Evolutionary conservation across 2,113 vertebrate species (phyloP).

Genomic region (Leiothrix lutea): DNA sequence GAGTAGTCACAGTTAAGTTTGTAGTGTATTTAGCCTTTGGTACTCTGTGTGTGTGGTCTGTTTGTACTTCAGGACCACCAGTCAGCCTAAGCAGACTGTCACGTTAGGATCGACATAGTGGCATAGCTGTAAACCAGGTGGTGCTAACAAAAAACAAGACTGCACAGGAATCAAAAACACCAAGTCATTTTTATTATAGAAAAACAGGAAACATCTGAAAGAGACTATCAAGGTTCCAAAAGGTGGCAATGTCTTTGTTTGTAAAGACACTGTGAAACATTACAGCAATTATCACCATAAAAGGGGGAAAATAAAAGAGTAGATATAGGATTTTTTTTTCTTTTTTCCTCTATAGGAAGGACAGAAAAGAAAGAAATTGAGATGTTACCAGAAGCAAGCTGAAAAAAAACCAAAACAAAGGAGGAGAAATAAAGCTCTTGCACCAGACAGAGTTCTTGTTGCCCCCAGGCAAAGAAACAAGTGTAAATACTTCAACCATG

Average conservation of each 20-base stretch:
- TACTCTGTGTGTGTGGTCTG: background rate
- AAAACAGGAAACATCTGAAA: slow-evolving; percentile 56
- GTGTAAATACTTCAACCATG: background rate
- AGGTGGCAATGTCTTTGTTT: background rate
- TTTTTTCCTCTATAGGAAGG: background rate
- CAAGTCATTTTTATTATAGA: background rate
- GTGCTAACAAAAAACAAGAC: background rate
- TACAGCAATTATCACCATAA: background rate
- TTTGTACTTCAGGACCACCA: background rate
- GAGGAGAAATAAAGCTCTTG: background rate
- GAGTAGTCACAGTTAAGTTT: background rate
- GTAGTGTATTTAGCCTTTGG: background rate
- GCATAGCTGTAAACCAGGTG: background rate
- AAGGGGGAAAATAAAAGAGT: background rate
- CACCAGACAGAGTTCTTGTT: background rate
- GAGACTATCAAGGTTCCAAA: background rate
- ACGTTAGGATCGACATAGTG: background rate
- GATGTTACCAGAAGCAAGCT: background rate
- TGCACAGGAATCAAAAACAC: background rate
- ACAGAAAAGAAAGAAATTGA: background rate
- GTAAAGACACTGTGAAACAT: background rate
- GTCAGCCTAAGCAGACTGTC: background rate
- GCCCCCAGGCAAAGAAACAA: background rate
- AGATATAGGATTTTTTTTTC: background rate
- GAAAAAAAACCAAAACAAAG: background rate